Base-by-base conservation (phyloP, 2,888 invertebrate genomes). In the Polydrusus tereticollis region DNA sequence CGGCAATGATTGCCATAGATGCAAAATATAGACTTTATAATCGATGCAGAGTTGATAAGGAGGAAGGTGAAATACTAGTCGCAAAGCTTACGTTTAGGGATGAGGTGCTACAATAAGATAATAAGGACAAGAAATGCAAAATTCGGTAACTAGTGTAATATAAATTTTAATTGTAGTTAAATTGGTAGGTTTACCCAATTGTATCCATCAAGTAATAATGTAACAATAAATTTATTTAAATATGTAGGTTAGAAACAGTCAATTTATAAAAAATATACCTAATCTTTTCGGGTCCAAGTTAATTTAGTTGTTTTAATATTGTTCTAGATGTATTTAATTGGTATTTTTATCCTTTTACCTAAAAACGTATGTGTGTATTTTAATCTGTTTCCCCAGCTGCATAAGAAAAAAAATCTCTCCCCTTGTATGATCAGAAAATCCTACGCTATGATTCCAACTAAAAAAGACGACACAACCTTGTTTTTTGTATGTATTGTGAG, bases 271-370 rank as follows among this genome's bases (percentile, higher is more conserved):
- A 45, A 63, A 26, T 16, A 33, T 12, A 62, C 18, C 29, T 29
- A 62, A 26, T 62, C 21, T 43, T 29, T 62, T 62, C 47, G 45
- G 62, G 47, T 62, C 62, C 52, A 64, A 64, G 6, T 29, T 47
- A 14, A 7, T 14, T 50, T 50, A 50, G n/a, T n/a, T n/a, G n/a
- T n/a, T n/a, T n/a, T n/a, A n/a, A n/a, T n/a, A n/a, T n/a, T n/a
- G n/a, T n/a, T n/a, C n/a, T n/a, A n/a, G n/a, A n/a, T n/a, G n/a
- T n/a, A n/a, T n/a, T n/a, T n/a, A n/a, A n/a, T n/a, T n/a, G n/a
- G n/a, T n/a, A n/a, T n/a, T n/a, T n/a, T n/a, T n/a, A n/a, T n/a
- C n/a, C n/a, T n/a, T n/a, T n/a, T n/a, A n/a, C n/a, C n/a, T n/a
- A n/a, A n/a, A n/a, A n/a, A n/a, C n/a, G n/a, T n/a, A n/a, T n/a